Base-by-base conservation (phyloP, 2,797 vertebrate species). In the Chaetophractus vellerosus region DNA sequence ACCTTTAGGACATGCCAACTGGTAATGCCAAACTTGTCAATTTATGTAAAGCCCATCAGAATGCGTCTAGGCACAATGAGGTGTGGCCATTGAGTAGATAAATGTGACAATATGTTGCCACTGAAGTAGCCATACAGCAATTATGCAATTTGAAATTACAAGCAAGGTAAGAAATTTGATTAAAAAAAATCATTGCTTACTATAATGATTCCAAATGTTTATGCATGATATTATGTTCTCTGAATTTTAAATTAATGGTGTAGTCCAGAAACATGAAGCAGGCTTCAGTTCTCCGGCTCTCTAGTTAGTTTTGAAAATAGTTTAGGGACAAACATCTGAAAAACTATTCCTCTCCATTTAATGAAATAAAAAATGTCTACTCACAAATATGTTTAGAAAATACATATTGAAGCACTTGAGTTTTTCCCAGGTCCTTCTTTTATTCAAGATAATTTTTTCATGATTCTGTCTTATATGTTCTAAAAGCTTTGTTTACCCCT, bases 231-330 rank as follows among this genome's bases (percentile, higher is more conserved):
- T 71, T 91, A 86, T 75, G 0, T 26, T 69, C 31, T 84, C 28
- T 75, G n/a, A 74, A 66, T 64, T 91, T 93, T 91, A 81, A 94
- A 88, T 89, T 76, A 96, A 84, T 83, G n/a, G 7, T 8, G 41
- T 33, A 59, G 26, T 69, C 55, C 80, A 93, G 36, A 72, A 66
- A 91, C 83, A 55, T 31, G 5, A 96, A 86, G 72, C 16, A 72
- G 16, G 21, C 9, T 91, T 89, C 38, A 66, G 14, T 55, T 69
- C 28, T 55, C 4, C 55, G 52, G 4, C 5, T 45, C 23, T 31
- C 4, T 68, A 82, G 55, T 57, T 69, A 87, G 24, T 72, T 94
- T 75, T 68, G 16, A 90, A 91, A 91, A 81, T 19, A 86, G 9
- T 55, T 79, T 66, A 55, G 76, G 81, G 90, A 76, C 3, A 80